Evolutionary conservation across 2,888 invertebrate species (phyloP).

Genomic region (Drosophila rellima): DNA sequence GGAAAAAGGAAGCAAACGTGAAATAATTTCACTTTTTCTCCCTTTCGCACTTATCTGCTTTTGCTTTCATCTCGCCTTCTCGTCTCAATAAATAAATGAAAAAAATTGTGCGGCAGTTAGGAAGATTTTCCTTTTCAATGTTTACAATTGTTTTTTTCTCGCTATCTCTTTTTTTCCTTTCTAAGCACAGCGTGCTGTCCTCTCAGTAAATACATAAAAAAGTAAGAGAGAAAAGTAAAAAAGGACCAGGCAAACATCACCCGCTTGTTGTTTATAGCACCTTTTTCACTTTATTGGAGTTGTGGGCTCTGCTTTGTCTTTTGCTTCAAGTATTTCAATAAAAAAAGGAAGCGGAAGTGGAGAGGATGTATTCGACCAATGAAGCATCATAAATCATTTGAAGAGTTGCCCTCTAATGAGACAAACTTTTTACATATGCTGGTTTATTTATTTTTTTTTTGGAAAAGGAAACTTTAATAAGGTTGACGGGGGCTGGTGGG

Average conservation of each 20-base stretch:
- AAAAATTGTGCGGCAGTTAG: slow-evolving; percentile 68
- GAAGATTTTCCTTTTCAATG: slow-evolving; percentile 68
- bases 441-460: neutral
- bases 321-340: slow-evolving; percentile 78
- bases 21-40: slow-evolving; percentile 58
- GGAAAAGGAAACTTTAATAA: neutral
- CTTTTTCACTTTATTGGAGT: slow-evolving; percentile 81
- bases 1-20: slow-evolving; percentile 72
- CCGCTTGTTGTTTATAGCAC: slow-evolving; percentile 77
- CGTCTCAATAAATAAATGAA: slow-evolving; percentile 80
- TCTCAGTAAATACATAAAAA: slow-evolving; percentile 43
- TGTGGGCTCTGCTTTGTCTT: slow-evolving; percentile 58
- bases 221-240: slow-evolving; percentile 6
- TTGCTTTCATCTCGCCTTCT: slow-evolving; percentile 45
- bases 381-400: slow-evolving; percentile 71
- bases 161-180: slow-evolving; percentile 7
- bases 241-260: slow-evolving; percentile 43
- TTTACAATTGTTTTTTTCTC: slow-evolving; percentile 68
- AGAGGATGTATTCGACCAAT: slow-evolving; percentile 7
- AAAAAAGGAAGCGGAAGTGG: slow-evolving; percentile 31
- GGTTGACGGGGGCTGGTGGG: neutral
- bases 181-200: slow-evolving; percentile 36
- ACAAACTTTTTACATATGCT: slow-evolving; percentile 61
- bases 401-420: slow-evolving; percentile 65
- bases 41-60: slow-evolving; percentile 43